phyloP scores from a whole-genome alignment of 2,888 invertebrate genomes.

The Pemphredon lugubris region DNA sequence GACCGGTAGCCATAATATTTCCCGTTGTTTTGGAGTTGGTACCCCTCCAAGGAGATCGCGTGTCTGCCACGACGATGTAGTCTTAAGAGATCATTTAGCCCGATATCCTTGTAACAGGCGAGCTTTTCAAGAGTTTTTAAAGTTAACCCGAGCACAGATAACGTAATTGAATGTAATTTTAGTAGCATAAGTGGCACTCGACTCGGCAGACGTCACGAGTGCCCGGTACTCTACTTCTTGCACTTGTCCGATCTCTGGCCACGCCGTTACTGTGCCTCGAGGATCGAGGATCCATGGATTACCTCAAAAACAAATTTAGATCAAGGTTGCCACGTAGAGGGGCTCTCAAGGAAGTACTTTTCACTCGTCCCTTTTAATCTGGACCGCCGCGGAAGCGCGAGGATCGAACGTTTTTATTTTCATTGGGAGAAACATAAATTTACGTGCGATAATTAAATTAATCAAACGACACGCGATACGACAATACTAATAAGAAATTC shows the following conservation, averaged over 20 bases:
- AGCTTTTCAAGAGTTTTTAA: conserved; percentile 75
- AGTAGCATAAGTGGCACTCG: conserved; percentile 81
- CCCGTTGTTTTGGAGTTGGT: conserved; percentile 8
- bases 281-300: conserved; percentile 48
- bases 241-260: conserved; percentile 72
- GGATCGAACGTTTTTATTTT: too few species aligned
- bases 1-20: conserved; percentile 7
- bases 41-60: conserved; percentile 45
- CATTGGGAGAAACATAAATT: too few species aligned
- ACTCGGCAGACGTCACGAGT: conserved; percentile 80
- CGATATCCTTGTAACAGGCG: conserved; percentile 66
- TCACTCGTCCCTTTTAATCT: too few species aligned
- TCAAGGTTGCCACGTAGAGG: conserved; percentile 56
- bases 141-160: conserved; percentile 77
- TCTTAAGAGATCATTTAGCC: conserved; percentile 71
- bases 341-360: conserved; percentile 12
- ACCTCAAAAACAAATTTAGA: conserved; percentile 63
- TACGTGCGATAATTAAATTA: too few species aligned
- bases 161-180: conserved; percentile 80
- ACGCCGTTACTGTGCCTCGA: conserved; percentile 55
- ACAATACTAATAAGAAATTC: too few species aligned
- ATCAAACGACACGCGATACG: too few species aligned
- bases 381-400: too few species aligned
- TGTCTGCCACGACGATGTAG: conserved; percentile 57
- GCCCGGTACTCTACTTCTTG: conserved; percentile 72